phyloP scores from a whole-genome alignment of 2,797 vertebrate genomes.

The Pangasius mekongensis region DNA sequence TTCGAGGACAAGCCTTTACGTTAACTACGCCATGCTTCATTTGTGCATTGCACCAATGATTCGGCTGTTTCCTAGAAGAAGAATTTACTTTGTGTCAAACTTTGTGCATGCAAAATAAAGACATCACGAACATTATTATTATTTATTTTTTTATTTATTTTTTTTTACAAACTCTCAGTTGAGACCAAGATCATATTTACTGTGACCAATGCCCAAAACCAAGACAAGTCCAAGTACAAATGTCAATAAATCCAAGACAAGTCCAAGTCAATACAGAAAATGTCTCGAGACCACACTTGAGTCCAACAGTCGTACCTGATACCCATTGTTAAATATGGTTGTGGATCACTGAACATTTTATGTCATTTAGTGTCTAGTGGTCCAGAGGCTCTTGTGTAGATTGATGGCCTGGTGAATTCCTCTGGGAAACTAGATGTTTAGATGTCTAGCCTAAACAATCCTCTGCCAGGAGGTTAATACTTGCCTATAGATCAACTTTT shows the following conservation, averaged over 20 bases:
- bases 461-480: not conserved
- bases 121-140: not conserved
- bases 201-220: not conserved
- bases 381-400: not conserved
- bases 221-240: not conserved
- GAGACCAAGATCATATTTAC: not conserved
- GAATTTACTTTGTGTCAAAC: not conserved
- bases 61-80: not conserved
- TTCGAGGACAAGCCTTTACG: not conserved
- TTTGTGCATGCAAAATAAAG: not conserved
- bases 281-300: not conserved
- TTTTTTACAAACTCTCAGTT: not conserved
- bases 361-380: not conserved
- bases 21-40: not conserved
- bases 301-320: not conserved
- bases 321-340: not conserved
- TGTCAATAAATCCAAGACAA: not conserved
- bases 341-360: not conserved
- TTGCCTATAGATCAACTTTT: not conserved
- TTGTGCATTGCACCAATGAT: not conserved
- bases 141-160: too few species aligned
- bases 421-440: not conserved
- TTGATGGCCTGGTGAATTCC: not conserved
- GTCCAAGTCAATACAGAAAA: not conserved
- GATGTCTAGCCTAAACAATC: not conserved